These are phyloP conservation scores for Taphrorychus bicolor DNA, from an alignment of 2,888 invertebrate species.

Conservation along the genomic window DNA sequence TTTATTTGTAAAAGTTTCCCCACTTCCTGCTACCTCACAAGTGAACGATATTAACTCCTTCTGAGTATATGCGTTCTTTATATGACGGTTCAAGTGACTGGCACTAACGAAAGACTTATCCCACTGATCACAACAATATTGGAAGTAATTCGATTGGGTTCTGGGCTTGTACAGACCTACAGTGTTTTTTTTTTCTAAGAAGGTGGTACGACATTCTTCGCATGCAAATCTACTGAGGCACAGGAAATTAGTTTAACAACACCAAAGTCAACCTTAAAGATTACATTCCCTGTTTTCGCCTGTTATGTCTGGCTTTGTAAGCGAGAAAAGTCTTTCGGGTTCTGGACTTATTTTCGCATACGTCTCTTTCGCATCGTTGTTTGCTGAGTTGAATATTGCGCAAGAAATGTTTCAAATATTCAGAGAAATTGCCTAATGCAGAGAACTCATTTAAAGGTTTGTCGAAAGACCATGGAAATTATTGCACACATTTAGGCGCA, in stretches of 20 bases:
- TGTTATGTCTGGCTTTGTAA: slow-evolving; percentile 15
- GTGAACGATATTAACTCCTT: neutral
- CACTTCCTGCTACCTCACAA: slow-evolving; percentile 5
- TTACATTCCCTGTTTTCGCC: slow-evolving; percentile 21
- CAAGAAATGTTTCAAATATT: no score
- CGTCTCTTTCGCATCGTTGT: slow-evolving; percentile 9
- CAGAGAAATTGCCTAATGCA: no score
- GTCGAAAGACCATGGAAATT: no score
- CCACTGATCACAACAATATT: slow-evolving; percentile 49
- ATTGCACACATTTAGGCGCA: no score
- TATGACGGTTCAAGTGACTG: slow-evolving; percentile 43
- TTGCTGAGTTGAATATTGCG: no score
- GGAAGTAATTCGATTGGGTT: slow-evolving; percentile 61
- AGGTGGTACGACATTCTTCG: slow-evolving; percentile 43
- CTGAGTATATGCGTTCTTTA: slow-evolving; percentile 41
- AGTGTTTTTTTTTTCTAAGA: slow-evolving; percentile 40
- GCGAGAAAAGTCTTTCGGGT: slow-evolving; percentile 5
- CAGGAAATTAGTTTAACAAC: neutral
- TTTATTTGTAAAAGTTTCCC: neutral
- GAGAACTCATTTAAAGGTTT: no score
- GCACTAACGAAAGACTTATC: slow-evolving; percentile 44
- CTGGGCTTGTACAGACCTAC: slow-evolving; percentile 42
- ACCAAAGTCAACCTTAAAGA: neutral
- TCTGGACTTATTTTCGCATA: slow-evolving; percentile 18
- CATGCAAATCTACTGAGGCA: slow-evolving; percentile 31